These are phyloP conservation scores for Phylloscopus whistleri DNA, from an alignment of 2,113 vertebrate genomes.

Conservation along the genomic window DNA sequence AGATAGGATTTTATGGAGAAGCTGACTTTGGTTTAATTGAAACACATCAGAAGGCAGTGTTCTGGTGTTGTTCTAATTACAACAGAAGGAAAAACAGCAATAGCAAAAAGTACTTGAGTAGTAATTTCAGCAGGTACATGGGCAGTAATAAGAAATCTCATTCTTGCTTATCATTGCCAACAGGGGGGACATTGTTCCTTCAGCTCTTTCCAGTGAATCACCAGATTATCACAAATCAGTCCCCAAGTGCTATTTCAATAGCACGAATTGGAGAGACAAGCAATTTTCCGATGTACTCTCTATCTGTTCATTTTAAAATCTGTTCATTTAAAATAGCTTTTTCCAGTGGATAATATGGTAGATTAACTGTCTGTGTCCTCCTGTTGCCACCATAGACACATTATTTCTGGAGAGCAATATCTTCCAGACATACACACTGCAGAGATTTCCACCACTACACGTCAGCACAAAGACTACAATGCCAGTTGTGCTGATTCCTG, in stretches of 20 bases:
- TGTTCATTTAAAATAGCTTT: neutral
- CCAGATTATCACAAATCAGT: constrained; percentile 1
- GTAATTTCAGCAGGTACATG: constrained; percentile 36
- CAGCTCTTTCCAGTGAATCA: constrained; percentile 18
- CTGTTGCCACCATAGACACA: neutral
- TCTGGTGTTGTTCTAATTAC: constrained; percentile 41
- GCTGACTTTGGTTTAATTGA: constrained; percentile 17
- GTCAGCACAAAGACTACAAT: neutral
- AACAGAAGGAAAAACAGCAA: constrained; percentile 22
- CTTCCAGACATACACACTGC: neutral
- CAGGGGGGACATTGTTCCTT: neutral
- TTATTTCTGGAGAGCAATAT: neutral
- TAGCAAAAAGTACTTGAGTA: neutral
- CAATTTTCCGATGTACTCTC: neutral
- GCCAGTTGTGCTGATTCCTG: neutral
- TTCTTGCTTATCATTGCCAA: constrained; percentile 30
- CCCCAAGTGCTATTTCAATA: neutral
- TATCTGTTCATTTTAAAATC: neutral
- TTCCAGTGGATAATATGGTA: neutral
- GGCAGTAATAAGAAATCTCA: constrained; percentile 16
- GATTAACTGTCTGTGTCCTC: neutral
- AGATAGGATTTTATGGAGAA: neutral
- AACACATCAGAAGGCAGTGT: neutral
- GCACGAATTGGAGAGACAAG: neutral
- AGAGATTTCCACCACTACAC: neutral